Evolutionary conservation across 2,888 invertebrate genomes (phyloP).

Genomic region (Chironomus tentans): DNA sequence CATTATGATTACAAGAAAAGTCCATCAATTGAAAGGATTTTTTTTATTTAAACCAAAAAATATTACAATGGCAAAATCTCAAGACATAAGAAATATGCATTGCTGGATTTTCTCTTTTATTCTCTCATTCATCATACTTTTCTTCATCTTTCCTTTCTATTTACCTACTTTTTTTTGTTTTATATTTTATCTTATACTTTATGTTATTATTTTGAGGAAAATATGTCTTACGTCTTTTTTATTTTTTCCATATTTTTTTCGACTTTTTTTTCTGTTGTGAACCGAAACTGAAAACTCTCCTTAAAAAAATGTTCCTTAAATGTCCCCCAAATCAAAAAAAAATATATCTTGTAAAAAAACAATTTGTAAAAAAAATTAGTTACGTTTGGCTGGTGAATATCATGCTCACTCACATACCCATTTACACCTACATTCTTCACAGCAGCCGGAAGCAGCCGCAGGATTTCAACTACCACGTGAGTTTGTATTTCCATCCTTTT

Average conservation of each 20-base stretch:
- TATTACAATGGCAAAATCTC: too few relatives aligned
- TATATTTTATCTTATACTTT: neutral
- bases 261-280: constrained; percentile 7
- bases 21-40: neutral
- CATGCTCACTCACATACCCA: constrained; percentile 90
- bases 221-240: constrained; percentile 12
- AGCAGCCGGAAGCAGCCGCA: constrained; percentile 57
- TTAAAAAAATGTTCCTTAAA: constrained; percentile 8
- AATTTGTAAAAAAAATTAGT: constrained; percentile 41
- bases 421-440: constrained; percentile 78
- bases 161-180: neutral
- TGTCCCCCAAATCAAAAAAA: neutral
- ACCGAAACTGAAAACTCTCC: constrained; percentile 14
- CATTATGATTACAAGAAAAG: neutral
- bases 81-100: too few relatives aligned
- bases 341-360: neutral
- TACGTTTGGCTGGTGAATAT: constrained; percentile 91
- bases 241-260: constrained; percentile 7
- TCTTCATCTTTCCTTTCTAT: neutral
- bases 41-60: neutral
- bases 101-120: neutral
- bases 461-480: constrained; percentile 53
- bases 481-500: constrained; percentile 39
- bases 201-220: constrained; percentile 2
- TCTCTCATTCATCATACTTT: neutral